Evolutionary conservation across 2,888 invertebrate species (phyloP), one percentile per base, ranked within the genome.

Genomic region (Drosophila niveifrons): DNA sequence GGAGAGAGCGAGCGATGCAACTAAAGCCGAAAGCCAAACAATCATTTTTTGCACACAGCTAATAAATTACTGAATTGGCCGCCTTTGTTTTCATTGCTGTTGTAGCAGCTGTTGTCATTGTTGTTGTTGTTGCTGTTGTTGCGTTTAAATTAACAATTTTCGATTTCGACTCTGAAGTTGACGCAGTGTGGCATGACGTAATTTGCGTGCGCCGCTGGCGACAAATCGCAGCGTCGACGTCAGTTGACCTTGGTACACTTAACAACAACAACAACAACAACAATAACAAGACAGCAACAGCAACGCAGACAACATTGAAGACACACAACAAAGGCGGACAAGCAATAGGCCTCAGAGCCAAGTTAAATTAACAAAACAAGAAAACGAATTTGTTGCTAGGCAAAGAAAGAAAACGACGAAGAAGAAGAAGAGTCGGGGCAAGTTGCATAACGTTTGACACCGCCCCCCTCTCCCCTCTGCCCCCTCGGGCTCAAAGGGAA

Each of bases 31-130:
- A 43, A 53, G 31, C 39, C 56, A 63, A 39, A 61, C 67, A 73
- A 72, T 43, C 13, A 23, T 46, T 46, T 56, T 73, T 82, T 75
- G 64, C 76, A 66, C 70, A 77, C 65, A 80, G 83, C 74, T 77
- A 72, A 80, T 80, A 80, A 83, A 75, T 80, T 80, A 80, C 80
- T 72, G 70, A 78, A 80, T 80, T 83, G 66, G 71, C n/a, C 36
- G 51, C 34, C 47, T 63, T 43, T 75, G 61, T 29, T 52, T 44
- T 15, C 56, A 43, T 44, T 62, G 58, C 51, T 48, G 31, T 57
- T 53, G 39, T 18, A 28, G 18, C 17, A 52, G 56, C 31, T 47
- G 48, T 50, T 31, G 46, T 31, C 15, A 15, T 39, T 65, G 55
- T 23, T 46, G 44, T 18, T 57, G 51, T 52, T 63, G 57, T 50